Conservation (phyloP, 2,113 vertebrate genomes). For the Aleadryas rufinucha region DNA sequence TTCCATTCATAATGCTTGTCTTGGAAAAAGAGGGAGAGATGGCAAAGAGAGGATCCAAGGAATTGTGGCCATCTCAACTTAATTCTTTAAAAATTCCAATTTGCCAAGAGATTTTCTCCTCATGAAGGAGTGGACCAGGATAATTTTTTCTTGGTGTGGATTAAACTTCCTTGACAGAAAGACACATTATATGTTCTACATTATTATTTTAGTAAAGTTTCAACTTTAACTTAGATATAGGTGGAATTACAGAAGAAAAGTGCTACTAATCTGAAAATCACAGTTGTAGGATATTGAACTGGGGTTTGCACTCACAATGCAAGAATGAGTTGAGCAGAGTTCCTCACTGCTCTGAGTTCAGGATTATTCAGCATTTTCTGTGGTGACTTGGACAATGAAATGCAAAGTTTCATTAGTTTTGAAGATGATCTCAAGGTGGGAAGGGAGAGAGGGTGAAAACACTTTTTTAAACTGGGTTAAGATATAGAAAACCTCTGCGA, state of each 20-base stretch:
- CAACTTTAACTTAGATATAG: background rate
- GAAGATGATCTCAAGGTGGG: background rate
- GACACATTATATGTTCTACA: background rate
- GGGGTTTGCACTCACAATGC: background rate
- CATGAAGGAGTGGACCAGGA: background rate
- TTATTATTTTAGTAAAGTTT: background rate
- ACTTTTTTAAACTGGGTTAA: background rate
- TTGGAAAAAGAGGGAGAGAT: background rate
- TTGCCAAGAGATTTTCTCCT: background rate
- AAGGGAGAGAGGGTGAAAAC: background rate
- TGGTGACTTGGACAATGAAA: background rate
- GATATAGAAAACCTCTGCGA: background rate
- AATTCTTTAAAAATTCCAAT: background rate
- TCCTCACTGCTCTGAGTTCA: background rate
- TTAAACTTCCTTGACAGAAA: background rate
- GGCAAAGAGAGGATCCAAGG: background rate
- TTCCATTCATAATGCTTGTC: background rate
- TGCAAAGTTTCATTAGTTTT: background rate
- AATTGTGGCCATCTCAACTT: background rate
- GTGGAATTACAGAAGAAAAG: background rate
- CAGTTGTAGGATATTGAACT: background rate
- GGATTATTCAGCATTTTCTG: background rate
- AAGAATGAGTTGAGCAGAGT: background rate
- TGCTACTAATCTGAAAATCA: background rate
- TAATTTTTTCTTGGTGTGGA: background rate